Evolutionary conservation across 2,888 invertebrate genomes (phyloP), one percentile per base, ranked within the genome.

Genomic region (Nesidiocoris tenuis): DNA sequence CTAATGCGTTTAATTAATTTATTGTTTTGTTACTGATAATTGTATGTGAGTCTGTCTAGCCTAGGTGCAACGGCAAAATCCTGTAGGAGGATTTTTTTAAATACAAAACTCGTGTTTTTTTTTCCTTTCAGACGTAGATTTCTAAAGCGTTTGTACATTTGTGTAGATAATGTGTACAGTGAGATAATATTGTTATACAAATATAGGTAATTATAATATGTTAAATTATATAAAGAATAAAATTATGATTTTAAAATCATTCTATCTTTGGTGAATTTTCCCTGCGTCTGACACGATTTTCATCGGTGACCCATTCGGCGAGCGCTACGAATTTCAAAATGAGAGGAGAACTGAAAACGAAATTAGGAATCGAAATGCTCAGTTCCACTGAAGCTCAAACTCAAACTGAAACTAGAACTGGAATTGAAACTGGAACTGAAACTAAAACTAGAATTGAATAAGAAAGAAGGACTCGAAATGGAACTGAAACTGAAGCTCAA

Each of bases 91-190:
- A 7, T 3, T 39, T 39, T 3, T 39, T 39, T 39, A 18, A 64
- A 64, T 25, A 22, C 19, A 56, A 56, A 67, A 39, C 39, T 67
- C 54, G 54, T 22, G 16, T 65, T 21, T 66, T 19, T 54, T 19
- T 54, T 56, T 68, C 56, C 18, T n/a, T 56, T 21, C 21, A n/a
- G 22, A 59, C 39, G 22, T 70, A 70, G 70, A 25, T 12, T 17
- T 24, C 23, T 61, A 61, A 70, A 57, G 23, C 23, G 61, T 70
- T 57, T 70, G 70, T 70, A 70, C 57, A 70, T 56, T 59, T 54
- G 72, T 72, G 72, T 72, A 72, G 72, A 72, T 72, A 72, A 7
- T 63, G 61, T 72, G 72, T 72, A 72, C 61, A 72, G 61, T 72
- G 39, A 72, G 61, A 54, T 72, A 72, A 25, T 63, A 72, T 72